Evolutionary conservation across 2,797 vertebrate genomes (phyloP).

Genomic region (Neopelma chrysocephalum): DNA sequence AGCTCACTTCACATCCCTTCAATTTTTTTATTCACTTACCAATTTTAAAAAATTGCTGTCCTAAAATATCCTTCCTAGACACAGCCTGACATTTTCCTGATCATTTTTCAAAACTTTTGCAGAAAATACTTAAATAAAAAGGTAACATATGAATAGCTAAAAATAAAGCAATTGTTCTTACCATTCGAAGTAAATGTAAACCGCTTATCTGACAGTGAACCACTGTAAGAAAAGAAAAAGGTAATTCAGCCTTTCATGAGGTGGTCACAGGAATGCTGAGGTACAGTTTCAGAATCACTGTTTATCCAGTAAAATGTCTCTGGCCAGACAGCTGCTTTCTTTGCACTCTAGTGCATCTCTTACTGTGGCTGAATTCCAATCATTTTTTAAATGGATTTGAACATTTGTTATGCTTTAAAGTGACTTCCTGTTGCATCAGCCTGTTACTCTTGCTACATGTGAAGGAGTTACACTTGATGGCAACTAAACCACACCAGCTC

Average conservation of each 20-base stretch:
- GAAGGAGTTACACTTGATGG: neutral
- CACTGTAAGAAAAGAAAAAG: constrained; percentile 77
- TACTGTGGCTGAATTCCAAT: neutral
- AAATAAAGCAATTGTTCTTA: constrained; percentile 74
- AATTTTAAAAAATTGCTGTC: neutral
- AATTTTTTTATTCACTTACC: constrained; percentile 14
- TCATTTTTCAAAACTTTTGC: constrained; percentile 3
- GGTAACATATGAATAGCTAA: neutral
- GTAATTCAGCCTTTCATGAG: neutral
- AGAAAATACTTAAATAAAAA: constrained; percentile 5
- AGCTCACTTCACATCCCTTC: constrained; percentile 6
- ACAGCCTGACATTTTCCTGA: neutral
- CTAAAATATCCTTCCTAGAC: constrained; percentile 43
- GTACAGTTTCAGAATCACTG: neutral
- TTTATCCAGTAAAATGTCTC: neutral
- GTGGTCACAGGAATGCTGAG: neutral
- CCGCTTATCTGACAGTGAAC: constrained; percentile 84
- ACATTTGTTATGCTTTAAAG: neutral
- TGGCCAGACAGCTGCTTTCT: neutral
- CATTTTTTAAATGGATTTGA: neutral
- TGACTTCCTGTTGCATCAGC: neutral
- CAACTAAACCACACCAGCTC: neutral
- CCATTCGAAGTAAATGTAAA: constrained; percentile 84
- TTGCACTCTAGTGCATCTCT: neutral
- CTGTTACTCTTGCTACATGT: neutral